Conservation (phyloP, 2,797 vertebrate species). For the Oreortyx pictus region DNA sequence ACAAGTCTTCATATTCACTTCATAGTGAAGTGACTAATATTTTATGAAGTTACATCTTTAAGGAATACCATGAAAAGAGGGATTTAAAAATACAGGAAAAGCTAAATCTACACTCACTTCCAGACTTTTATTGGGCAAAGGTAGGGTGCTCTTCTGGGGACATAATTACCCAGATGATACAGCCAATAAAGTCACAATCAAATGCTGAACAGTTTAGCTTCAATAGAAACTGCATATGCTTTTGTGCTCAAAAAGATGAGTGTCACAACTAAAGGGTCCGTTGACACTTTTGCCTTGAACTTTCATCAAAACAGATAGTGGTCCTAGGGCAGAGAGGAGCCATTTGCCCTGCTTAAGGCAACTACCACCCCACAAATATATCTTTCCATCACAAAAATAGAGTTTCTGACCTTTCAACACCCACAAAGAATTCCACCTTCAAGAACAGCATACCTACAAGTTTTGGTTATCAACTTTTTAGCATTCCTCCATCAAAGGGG, state of each 20-base stretch:
- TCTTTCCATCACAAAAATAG: background rate
- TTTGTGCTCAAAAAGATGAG: fast-evolving
- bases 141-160: background rate
- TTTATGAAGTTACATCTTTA: background rate
- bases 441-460: background rate
- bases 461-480: background rate
- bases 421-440: background rate
- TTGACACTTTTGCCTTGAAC: background rate
- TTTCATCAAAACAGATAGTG: background rate
- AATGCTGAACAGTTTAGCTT: background rate
- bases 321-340: background rate
- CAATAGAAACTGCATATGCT: background rate
- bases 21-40: background rate
- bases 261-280: background rate
- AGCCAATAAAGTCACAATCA: background rate
- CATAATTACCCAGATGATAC: background rate
- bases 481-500: background rate
- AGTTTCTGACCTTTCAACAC: background rate
- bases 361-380: background rate
- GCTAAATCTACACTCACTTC: background rate
- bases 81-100: background rate
- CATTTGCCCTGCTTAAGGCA: background rate
- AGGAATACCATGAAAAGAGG: background rate
- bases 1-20: background rate
- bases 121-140: background rate